Conservation (phyloP, 2,888 invertebrate species). For the Minunthozetes semirufus region DNA sequence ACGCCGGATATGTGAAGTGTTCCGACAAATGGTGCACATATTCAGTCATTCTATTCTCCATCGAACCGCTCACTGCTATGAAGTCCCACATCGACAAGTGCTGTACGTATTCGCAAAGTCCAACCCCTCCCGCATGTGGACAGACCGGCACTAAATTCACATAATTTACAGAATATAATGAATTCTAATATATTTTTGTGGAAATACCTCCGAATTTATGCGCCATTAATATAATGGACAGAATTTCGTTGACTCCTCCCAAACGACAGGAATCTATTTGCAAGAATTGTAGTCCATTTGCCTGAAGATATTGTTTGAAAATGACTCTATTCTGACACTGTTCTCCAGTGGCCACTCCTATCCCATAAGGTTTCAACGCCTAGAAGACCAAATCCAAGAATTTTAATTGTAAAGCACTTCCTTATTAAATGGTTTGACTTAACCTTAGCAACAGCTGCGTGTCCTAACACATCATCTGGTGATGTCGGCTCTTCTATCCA, state of each 20-base stretch:
- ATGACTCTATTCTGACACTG: constrained; percentile 84
- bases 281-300: constrained; percentile 72
- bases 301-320: constrained; percentile 82
- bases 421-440: constrained; percentile 27
- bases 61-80: constrained; percentile 62
- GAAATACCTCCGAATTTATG: constrained; percentile 66
- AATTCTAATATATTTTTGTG: not conserved
- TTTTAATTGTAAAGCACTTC: no score
- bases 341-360: constrained; percentile 84
- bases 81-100: constrained; percentile 86
- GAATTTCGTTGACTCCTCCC: constrained; percentile 78
- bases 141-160: constrained; percentile 69
- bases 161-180: no score
- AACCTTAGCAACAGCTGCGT: constrained; percentile 68
- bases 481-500: constrained; percentile 92
- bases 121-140: constrained; percentile 91
- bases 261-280: constrained; percentile 84
- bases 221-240: constrained; percentile 82
- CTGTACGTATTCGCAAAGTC: constrained; percentile 87
- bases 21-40: constrained; percentile 85
- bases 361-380: constrained; percentile 61
- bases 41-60: constrained; percentile 68
- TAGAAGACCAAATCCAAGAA: no score
- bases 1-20: constrained; percentile 69
- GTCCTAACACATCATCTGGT: constrained; percentile 83